Percentiles rank a stretch among this genome's conserved stretches.
phyloP scores from a whole-genome alignment of 2,113 vertebrate genomes.

The pig (Sus scrofa) region T2T-Sscrofa CM000825.6:164945001-164945500 shows the following conservation, averaged over 20 bases:
- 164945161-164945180: neutral
- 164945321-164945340: neutral
- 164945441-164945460: fast-evolving
- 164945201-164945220: neutral
- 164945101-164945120: no score
- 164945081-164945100: neutral
- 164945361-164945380: neutral
- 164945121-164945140: neutral
- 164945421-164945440: neutral
- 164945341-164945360: neutral
- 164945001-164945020: neutral
- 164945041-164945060: neutral
- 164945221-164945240: no score
- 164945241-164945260: no score
- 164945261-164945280: neutral
- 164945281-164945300: neutral
- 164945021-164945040: neutral
- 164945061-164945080: neutral
- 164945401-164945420: neutral
- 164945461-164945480: neutral
- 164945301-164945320: neutral
- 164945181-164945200: fast-evolving
- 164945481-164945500: neutral
- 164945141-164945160: no score
- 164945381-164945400: neutral